Base-by-base conservation (phyloP, 64 coral and sea anemone species). In the Montipora sp. region DNA sequence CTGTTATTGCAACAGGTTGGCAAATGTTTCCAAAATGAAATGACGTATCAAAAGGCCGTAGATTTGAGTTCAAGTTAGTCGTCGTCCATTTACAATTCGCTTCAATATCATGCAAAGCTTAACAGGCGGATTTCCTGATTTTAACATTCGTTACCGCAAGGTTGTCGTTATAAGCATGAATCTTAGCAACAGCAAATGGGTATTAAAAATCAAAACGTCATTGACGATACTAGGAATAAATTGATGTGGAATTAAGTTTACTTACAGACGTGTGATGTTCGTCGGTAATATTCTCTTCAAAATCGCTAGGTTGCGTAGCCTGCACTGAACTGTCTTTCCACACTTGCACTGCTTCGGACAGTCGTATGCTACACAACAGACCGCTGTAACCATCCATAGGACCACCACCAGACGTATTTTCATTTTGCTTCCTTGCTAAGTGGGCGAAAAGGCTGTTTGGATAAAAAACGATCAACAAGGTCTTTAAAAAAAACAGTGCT, bases 251-350 rank as follows among this genome's bases (percentile, higher is more conserved):
- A 43, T 66, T 44, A 13, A 18, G 19, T 50, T 5, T 77, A 88
- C 90, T 92, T 85, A 92, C 90, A 92, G 80, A 19, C 80, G 48
- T 76, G 90, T 92, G 68, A 85, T 83, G 46, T 92, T 92, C 9
- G 49, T 18, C 5, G 90, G 90, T 59, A 92, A 49, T 4, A 92
- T 84, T 20, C 58, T 67, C 80, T 24, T 61, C 51, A 92, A 83
- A 44, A 75, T 92, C n/a, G 66, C 75, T 18, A 92, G 73, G 59
- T 92, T 80, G 43, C 75, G 50, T 27, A 92, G 69, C 20, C 19
- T 75, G 59, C 90, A 92, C 5, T 55, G 90, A 63, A 75, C 50
- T 6, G 90, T 92, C 65, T 77, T 59, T 22, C 80, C 90, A 92
- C 90, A 92, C 75, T 61, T 85, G 23, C 90, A 92, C 80, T 92